A percentile compares a stretch with the other conserved stretches of the same genome.
phyloP scores from a whole-genome alignment of 2,888 invertebrate genomes.

The Drymonia ruficornis region DNA sequence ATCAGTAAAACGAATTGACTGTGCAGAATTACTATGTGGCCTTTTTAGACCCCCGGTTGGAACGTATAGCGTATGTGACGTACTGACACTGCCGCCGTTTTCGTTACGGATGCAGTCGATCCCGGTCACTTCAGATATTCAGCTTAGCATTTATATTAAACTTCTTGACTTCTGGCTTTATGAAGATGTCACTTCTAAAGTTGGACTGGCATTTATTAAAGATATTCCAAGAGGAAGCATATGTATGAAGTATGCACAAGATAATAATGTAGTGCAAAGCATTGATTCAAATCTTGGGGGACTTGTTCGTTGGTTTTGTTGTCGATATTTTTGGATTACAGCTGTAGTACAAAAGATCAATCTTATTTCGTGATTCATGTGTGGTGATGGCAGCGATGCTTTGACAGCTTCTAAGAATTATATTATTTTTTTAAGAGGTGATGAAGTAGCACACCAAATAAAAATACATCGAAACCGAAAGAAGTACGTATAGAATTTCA shows the following conservation, averaged over 20 bases:
- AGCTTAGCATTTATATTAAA: constrained; percentile 6
- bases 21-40: too few species aligned
- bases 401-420: background rate
- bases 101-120: background rate
- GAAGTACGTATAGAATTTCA: background rate
- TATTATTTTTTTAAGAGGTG: background rate
- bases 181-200: background rate
- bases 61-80: background rate
- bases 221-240: too few species aligned
- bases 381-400: background rate
- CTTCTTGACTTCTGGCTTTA: background rate
- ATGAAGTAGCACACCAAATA: background rate
- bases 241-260: too few species aligned
- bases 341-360: background rate
- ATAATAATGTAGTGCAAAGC: too few species aligned
- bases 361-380: background rate
- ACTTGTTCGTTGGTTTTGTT: too few species aligned
- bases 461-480: background rate
- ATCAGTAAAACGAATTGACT: too few species aligned
- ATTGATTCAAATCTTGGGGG: too few species aligned
- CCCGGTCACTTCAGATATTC: background rate
- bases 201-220: too few species aligned
- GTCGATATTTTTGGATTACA: constrained; percentile 1
- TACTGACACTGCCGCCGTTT: background rate
- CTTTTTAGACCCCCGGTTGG: background rate